phyloP scores from a whole-genome alignment of 2,888 invertebrate genomes.

The Lepidocyrtoides sp. region DNA sequence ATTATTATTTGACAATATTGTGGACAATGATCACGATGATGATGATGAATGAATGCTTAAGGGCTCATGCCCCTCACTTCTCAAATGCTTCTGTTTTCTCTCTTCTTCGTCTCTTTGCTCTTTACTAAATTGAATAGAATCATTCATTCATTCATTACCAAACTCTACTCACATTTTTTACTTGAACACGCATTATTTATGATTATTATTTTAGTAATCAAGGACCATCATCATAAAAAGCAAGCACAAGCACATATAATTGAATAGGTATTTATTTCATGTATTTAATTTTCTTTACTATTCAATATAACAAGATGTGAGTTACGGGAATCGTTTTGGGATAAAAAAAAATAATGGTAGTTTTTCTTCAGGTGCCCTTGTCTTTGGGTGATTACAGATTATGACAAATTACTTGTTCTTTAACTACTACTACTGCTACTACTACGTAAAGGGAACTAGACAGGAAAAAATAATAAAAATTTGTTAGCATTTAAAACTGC shows the following conservation, averaged over 20 bases:
- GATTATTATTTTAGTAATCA: constrained; percentile 45
- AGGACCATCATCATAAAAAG: constrained; percentile 28
- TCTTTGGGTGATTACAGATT: constrained; percentile 64
- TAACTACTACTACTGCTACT: neutral
- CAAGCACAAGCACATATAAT: neutral
- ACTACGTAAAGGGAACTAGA: too few relatives aligned
- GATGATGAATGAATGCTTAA: constrained; percentile 68
- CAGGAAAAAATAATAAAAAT: neutral
- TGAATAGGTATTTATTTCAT: neutral
- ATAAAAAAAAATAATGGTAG: constrained; percentile 17
- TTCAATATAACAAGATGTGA: neutral
- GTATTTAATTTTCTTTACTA: neutral
- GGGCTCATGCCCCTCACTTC: constrained; percentile 1
- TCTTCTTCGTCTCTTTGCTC: neutral
- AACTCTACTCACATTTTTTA: neutral
- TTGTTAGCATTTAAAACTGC: constrained; percentile 47
- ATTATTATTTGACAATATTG: constrained; percentile 57
- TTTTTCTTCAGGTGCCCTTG: constrained; percentile 32
- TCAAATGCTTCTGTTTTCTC: constrained; percentile 36
- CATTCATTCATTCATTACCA: constrained; percentile 10
- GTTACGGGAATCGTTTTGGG: neutral
- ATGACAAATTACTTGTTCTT: constrained; percentile 64
- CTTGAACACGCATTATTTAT: constrained; percentile 35
- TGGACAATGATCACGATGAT: constrained; percentile 50
- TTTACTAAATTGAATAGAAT: constrained; percentile 32